Evolutionary conservation across 2,113 vertebrate species (phyloP), one percentile per base, ranked within the genome.

Genomic region (Girardinichthys multiradiatus): DNA sequence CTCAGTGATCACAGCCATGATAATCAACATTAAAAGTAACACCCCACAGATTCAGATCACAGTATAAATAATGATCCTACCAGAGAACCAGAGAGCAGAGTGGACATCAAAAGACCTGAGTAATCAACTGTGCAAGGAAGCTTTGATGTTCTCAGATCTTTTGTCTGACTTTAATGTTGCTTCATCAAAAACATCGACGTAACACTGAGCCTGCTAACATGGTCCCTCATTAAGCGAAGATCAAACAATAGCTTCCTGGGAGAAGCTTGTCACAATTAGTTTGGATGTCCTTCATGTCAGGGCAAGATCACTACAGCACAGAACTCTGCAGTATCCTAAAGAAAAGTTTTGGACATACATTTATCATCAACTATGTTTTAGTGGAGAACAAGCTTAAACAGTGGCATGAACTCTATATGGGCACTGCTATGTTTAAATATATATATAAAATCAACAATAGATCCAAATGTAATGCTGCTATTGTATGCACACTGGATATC

Each of bases 81-180:
- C 37, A 59, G 37, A 74, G 48, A 24, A 2, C 21, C 29, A 57
- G 61, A 30, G 19, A 17, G 39, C 28, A 64, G 54, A 70, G 65
- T 6, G 33, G 74, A 71, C 82, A 80, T 89, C 61, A 86, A 64
- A 73, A 72, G 68, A 73, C 17, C 58, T 4, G 15, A 57, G 71
- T 72, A 7, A 45, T 70, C 67, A 39, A 2, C 59, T 17, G 11
- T 0, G 1, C 9, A 2, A 1, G 17, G 24, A 31, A 1, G 59
- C 85, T 89, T 83, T 87, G 74, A 87, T 64, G 65, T 42, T 26
- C 54, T 76, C 64, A 75, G 73, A 83, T 81, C 72, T 54, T 86
- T 81, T 68, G 30, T 79, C 33, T 57, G 67, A 82, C 37, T 72
- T 73, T 54, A 60, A 74, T 76, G 69, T 76, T 15, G 37, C 65